Base-by-base conservation (phyloP, 2,797 vertebrate species). In the Limosa lapponica region DNA sequence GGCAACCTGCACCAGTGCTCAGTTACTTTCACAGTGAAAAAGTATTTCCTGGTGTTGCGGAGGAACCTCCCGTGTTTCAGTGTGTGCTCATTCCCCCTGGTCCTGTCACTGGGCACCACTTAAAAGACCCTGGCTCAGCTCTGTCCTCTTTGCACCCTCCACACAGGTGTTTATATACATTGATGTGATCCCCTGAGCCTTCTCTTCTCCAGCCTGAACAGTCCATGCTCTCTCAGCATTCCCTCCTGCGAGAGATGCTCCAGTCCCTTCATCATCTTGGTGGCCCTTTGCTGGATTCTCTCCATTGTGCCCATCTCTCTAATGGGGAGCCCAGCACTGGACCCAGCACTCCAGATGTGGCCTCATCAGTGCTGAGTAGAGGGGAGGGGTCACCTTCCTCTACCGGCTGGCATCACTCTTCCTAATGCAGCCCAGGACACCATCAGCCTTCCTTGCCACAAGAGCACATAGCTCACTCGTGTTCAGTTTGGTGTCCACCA, bases 381-480 rank as follows among this genome's bases (percentile, higher is more conserved):
- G 16, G 8, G 3, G 16, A 54, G 6, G 5, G 16, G 46, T 15
- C 34, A 34, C 39, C 24, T 49, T 23, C 25, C 27, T 1, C 2
- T 4, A 24, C 8, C 46, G 36, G 6, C 41, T 18, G 28, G 16
- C 22, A 44, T 6, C 25, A 1, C 4, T 49, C 8, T 5, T 4
- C 1, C 0, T 10, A 7, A 5, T 16, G 32, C n/a, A 46, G 39
- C 27, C 27, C 7, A 10, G 27, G 32, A 20, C 1, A 28, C 14
- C 18, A 4, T 6, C 20, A 2, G 2, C 5, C 15, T 1, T 1
- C 55, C 55, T 36, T 57, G 10, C 24, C 3, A 7, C 13, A 25
- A 41, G 30, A 2, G 14, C 59, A 30, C 1, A 0, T 9, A 25
- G 2, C 37, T 67, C 43, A 13, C 7, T 51, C 14, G 2, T 2